Evolutionary conservation across 2,797 vertebrate genomes (phyloP), one percentile per base, ranked within the genome.

Genomic region (Novumbra hubbsi): DNA sequence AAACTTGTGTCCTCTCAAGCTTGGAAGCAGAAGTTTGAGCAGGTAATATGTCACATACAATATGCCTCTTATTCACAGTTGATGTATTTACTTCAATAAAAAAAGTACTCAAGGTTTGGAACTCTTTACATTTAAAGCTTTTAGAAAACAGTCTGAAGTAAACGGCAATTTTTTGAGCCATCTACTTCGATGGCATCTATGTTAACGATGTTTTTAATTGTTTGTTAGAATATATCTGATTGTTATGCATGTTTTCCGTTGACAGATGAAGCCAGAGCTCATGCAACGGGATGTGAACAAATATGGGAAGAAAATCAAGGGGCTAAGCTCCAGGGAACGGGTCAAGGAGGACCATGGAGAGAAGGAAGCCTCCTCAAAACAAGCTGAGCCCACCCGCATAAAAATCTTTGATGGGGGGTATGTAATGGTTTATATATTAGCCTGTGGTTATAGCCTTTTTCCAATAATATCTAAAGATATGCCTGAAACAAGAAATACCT

Each of bases 371-470:
- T 92, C 94, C 64, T 87, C 93, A 90, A 99, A 98, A 32, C 88
- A 94, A 88, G 80, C 85, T 64, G 98, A 99, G 90, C 96, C 97
- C 65, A 94, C 96, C 73, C 94, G 98, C 83, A 96, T 99, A 91
- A 99, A 98, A 95, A 99, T 99, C 93, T 99, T 99, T 92, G 98
- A 99, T 94, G 98, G 98, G 93, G 98, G 98, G 98, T 99, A 95
- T 92, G 95, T 86, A 55, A 70, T 50, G 67, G 67, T 14, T 49
- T 21, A 12, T 24, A 49, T 48, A n/a, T n/a, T n/a, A n/a, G n/a
- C n/a, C n/a, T 38, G 34, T 38, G 34, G 34, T 38, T 38, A 8
- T 8, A 38, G 34, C 3, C 34, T 38, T 38, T 38, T 38, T 38
- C 8, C 34, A 38, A 38, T 8, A 38, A 8, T 3, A 3, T 3